Evolutionary conservation across 2,113 vertebrate genomes (phyloP).

Genomic region (Xyrauchen texanus): DNA sequence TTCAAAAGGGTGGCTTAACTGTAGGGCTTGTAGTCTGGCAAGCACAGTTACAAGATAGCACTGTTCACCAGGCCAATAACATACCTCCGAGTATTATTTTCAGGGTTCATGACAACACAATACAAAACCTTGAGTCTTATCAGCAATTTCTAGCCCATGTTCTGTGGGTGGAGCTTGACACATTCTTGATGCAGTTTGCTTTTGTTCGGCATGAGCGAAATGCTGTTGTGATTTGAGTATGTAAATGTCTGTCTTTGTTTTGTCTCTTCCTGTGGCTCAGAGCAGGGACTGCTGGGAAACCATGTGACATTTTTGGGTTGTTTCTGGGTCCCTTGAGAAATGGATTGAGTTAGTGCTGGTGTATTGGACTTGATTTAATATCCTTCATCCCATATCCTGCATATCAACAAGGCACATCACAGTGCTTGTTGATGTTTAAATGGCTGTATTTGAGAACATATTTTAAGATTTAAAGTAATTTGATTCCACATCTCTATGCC

Average conservation of each 20-base stretch:
- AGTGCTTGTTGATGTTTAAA: no score
- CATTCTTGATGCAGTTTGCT: conserved; percentile 46
- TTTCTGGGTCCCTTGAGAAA: background rate
- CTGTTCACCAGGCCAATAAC: background rate
- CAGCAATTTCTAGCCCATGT: conserved; percentile 1
- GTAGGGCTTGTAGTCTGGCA: background rate
- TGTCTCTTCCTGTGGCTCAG: conserved; percentile 40
- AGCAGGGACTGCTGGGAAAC: conserved; percentile 24
- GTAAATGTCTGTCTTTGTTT: conserved; percentile 60
- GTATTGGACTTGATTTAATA: background rate
- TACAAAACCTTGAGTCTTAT: background rate
- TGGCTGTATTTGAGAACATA: no score
- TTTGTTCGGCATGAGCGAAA: conserved; percentile 51
- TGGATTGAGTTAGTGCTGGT: background rate
- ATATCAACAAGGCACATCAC: no score
- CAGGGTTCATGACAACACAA: background rate
- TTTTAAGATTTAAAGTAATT: no score
- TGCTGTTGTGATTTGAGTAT: conserved; percentile 38
- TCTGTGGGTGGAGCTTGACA: background rate
- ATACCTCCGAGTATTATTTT: background rate
- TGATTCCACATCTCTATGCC: no score
- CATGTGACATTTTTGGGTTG: conserved; percentile 2
- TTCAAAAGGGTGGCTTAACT: no score
- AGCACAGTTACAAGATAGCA: background rate
- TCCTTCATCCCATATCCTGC: no score